Percentiles rank a stretch among this genome's conserved stretches.
Conservation (phyloP, 2,888 invertebrate species). For the Aleiodes alternator region DNA sequence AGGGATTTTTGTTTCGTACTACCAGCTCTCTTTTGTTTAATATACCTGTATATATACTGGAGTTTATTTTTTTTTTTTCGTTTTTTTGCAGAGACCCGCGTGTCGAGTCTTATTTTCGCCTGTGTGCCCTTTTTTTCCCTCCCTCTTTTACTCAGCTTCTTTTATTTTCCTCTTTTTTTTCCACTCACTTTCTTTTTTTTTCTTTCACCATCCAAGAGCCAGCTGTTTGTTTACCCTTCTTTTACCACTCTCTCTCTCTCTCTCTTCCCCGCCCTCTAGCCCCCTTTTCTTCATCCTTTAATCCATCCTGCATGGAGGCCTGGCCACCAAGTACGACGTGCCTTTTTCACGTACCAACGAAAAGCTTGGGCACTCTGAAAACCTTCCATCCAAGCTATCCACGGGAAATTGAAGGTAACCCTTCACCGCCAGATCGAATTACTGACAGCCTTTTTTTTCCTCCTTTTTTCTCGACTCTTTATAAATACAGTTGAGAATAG, state of each 20-base stretch:
- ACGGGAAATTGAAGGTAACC: constrained; percentile 29
- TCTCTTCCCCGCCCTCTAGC: too few species aligned
- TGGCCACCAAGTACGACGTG: constrained; percentile 7
- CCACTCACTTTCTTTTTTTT: constrained; percentile 48
- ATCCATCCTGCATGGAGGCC: constrained; percentile 15
- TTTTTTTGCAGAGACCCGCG: constrained; percentile 16
- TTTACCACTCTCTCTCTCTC: constrained; percentile 9
- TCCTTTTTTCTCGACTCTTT: background rate
- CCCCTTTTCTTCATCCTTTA: constrained; percentile 13
- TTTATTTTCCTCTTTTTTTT: constrained; percentile 45
- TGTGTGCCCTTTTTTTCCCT: constrained; percentile 11
- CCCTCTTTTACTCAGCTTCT: constrained; percentile 3
- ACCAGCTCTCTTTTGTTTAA: constrained; percentile 63
- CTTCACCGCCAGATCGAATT: constrained; percentile 24
- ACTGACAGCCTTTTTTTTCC: background rate
- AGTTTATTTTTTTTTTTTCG: constrained; percentile 55
- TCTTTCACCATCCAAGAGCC: constrained; percentile 42
- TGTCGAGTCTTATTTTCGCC: constrained; percentile 34
- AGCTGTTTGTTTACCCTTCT: constrained; percentile 42
- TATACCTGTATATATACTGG: constrained; percentile 41
- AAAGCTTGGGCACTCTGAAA: constrained; percentile 6
- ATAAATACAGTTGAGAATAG: constrained; percentile 9
- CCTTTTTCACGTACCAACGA: constrained; percentile 18
- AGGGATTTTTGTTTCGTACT: constrained; percentile 62
- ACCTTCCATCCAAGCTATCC: constrained; percentile 4